A percentile compares a stretch with the other conserved stretches of the same genome.
Evolutionary conservation across 2,888 invertebrate species (phyloP).

Genomic region (Diplolepis rosae): DNA sequence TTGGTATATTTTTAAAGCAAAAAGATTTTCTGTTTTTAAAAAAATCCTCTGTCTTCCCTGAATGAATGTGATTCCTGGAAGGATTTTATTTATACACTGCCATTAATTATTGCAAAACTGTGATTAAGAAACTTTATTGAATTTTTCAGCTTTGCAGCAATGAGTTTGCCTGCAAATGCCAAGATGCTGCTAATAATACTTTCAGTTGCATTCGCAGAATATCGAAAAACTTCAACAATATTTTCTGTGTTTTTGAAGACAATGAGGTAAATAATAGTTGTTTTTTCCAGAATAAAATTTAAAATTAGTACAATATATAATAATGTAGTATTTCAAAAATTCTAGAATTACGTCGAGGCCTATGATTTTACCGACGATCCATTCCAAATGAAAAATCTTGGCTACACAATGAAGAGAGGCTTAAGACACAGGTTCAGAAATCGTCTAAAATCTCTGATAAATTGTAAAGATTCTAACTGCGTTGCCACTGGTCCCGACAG

Average conservation of each 20-base stretch:
- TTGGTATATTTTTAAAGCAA: too few species aligned
- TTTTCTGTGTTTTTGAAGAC: slow-evolving; percentile 81
- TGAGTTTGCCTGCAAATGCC: slow-evolving; percentile 86
- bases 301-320: not conserved
- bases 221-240: slow-evolving; percentile 75
- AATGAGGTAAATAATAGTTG: slow-evolving; percentile 70
- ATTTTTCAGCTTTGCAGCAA: slow-evolving; percentile 79
- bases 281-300: not conserved
- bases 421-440: slow-evolving; percentile 56
- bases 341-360: slow-evolving; percentile 83
- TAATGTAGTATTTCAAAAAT: not conserved
- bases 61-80: too few species aligned
- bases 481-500: slow-evolving; percentile 45
- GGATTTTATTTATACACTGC: too few species aligned
- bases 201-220: slow-evolving; percentile 85
- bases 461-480: slow-evolving; percentile 55
- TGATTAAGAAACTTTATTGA: too few species aligned
- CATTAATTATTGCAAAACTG: too few species aligned
- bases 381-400: slow-evolving; percentile 82
- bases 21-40: too few species aligned
- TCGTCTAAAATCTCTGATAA: slow-evolving; percentile 56
- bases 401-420: slow-evolving; percentile 54
- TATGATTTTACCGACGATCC: slow-evolving; percentile 84
- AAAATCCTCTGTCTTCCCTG: too few species aligned
- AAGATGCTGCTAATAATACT: slow-evolving; percentile 89